Percentiles rank a stretch among this genome's conserved stretches.
These are phyloP conservation scores for Acanthurus leucopareius DNA, from an alignment of 2,797 vertebrate genomes.

Conservation along the genomic window DNA sequence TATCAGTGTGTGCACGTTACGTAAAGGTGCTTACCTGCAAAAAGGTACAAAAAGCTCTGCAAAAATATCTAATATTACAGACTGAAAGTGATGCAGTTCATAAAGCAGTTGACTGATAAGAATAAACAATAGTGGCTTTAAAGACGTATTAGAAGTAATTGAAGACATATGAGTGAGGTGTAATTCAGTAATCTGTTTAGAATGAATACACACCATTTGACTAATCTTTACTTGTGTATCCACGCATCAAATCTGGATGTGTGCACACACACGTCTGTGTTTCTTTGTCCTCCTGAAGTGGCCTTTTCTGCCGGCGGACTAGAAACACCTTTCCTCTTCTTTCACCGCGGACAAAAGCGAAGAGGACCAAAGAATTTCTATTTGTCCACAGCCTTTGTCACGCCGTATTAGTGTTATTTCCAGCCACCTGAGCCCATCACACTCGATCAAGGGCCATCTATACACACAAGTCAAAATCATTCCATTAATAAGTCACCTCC, in stretches of 20 bases:
- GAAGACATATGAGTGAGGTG: not conserved
- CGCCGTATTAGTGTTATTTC: constrained; percentile 54
- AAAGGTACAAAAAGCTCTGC: not conserved
- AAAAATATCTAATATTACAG: not conserved
- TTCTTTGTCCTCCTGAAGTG: constrained; percentile 50
- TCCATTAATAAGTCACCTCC: constrained; percentile 82
- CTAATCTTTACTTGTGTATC: constrained; percentile 19
- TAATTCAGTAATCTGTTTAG: not conserved
- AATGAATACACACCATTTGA: not conserved
- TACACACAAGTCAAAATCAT: constrained; percentile 75
- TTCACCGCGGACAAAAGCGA: constrained; percentile 56
- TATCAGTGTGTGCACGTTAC: not conserved
- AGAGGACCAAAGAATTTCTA: constrained; percentile 40
- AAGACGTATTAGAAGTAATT: not conserved
- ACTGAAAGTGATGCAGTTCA: not conserved
- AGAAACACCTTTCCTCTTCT: constrained; percentile 69
- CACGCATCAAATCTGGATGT: constrained; percentile 19
- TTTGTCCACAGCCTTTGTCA: constrained; percentile 71
- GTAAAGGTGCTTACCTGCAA: not conserved
- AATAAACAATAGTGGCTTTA: not conserved
- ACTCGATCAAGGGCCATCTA: constrained; percentile 67
- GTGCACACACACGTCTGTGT: constrained; percentile 38
- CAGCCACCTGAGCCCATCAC: constrained; percentile 64
- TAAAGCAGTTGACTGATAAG: not conserved
- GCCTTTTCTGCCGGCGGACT: constrained; percentile 43